These are phyloP conservation scores for Amphimallon solstitiale DNA, from an alignment of 2,888 invertebrate species.

Conservation along the genomic window DNA sequence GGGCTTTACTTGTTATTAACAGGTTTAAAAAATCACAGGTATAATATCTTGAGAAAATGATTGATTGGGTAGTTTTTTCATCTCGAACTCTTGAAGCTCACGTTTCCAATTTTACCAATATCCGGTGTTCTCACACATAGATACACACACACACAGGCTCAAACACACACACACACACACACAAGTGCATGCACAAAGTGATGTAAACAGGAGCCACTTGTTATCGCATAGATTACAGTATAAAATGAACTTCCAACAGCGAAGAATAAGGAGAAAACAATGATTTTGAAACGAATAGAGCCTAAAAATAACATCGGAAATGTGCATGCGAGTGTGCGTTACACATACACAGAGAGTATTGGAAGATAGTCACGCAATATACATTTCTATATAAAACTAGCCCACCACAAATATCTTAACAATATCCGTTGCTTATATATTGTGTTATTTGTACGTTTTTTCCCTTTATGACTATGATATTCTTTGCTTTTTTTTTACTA, in stretches of 20 bases:
- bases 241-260: conserved; percentile 31
- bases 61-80: conserved; percentile 45
- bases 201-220: conserved; percentile 34
- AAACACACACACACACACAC: neutral
- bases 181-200: neutral
- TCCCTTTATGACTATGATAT: too few species aligned
- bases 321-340: too few species aligned
- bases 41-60: conserved; percentile 50
- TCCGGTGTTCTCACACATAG: conserved; percentile 43
- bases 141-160: neutral
- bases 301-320: conserved; percentile 17
- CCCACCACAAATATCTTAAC: neutral
- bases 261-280: conserved; percentile 14
- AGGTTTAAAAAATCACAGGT: conserved; percentile 45
- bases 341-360: conserved; percentile 6
- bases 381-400: conserved; percentile 2
- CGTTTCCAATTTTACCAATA: conserved; percentile 51
- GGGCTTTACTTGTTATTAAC: conserved; percentile 31
- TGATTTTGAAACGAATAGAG: conserved; percentile 12
- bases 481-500: too few species aligned
- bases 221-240: conserved; percentile 19
- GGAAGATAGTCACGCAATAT: conserved; percentile 27
- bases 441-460: neutral
- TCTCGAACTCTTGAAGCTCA: conserved; percentile 38
- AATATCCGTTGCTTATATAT: neutral